Conservation (phyloP, 2,888 invertebrate genomes). For the Palloptera scutellata region DNA sequence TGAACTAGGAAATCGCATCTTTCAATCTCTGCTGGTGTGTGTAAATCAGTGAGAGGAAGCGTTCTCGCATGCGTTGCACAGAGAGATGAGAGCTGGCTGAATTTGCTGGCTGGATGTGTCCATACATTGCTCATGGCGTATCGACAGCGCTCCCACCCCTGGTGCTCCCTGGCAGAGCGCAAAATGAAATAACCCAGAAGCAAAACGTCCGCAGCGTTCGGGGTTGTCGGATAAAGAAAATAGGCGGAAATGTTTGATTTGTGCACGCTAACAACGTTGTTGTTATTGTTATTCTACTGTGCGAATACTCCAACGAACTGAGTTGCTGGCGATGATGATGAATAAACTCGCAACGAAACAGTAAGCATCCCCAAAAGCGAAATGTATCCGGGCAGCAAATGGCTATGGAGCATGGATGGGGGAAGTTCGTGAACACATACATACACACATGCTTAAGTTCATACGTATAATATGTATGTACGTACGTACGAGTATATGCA, state of each 20-base stretch:
- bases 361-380: constrained; percentile 57
- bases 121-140: neutral
- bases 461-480: neutral
- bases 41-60: no score
- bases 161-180: neutral
- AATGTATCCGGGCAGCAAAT: constrained; percentile 51
- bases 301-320: constrained; percentile 32
- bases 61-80: no score
- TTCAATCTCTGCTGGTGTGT: no score
- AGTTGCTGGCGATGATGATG: constrained; percentile 20
- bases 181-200: neutral
- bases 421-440: neutral
- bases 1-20: no score
- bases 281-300: constrained; percentile 11
- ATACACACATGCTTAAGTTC: neutral
- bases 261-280: constrained; percentile 20
- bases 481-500: neutral
- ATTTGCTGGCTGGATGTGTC: neutral
- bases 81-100: no score
- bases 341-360: constrained; percentile 37
- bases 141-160: neutral
- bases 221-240: constrained; percentile 7
- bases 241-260: constrained; percentile 14
- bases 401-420: constrained; percentile 11
- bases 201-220: constrained; percentile 3